Percentiles rank a stretch among this genome's conserved stretches.
Evolutionary conservation across 2,113 vertebrate genomes (phyloP).

Genomic region (Hippotragus niger): DNA sequence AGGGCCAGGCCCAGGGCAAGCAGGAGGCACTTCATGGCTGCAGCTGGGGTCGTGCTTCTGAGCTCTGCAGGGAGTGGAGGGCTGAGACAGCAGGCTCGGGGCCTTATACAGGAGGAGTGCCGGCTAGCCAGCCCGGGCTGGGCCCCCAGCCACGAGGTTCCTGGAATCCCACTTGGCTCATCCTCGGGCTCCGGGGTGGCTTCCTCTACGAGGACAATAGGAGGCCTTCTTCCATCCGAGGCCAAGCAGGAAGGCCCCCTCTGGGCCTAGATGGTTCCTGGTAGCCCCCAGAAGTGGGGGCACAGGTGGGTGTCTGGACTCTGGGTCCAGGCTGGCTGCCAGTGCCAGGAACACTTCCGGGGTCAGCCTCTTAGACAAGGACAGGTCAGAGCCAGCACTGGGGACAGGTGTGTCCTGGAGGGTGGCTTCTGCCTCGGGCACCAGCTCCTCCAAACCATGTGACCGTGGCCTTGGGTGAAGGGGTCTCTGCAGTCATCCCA

Average conservation of each 20-base stretch:
- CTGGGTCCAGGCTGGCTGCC: not conserved
- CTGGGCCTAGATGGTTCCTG: not conserved
- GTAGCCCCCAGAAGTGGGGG: not conserved
- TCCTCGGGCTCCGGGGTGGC: fast-evolving
- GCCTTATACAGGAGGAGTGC: not conserved
- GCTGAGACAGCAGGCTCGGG: fast-evolving
- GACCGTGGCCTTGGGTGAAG: not conserved
- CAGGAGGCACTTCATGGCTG: not conserved
- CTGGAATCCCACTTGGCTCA: not conserved
- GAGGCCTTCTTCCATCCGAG: not conserved
- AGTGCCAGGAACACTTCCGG: not conserved
- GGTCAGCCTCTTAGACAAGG: not conserved
- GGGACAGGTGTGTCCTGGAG: not conserved
- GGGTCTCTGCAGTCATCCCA: not conserved
- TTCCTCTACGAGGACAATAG: not conserved
- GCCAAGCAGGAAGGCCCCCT: not conserved
- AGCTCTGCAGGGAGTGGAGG: not conserved
- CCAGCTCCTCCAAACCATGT: not conserved
- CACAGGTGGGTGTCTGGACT: not conserved
- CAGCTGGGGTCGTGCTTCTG: fast-evolving
- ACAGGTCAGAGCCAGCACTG: not conserved
- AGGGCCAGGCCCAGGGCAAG: not conserved
- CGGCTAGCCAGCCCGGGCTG: fast-evolving
- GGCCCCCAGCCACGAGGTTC: fast-evolving
- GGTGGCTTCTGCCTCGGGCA: not conserved